phyloP scores from a whole-genome alignment of 1,140 invertebrate genomes.

The Ectropis grisescens region DNA sequence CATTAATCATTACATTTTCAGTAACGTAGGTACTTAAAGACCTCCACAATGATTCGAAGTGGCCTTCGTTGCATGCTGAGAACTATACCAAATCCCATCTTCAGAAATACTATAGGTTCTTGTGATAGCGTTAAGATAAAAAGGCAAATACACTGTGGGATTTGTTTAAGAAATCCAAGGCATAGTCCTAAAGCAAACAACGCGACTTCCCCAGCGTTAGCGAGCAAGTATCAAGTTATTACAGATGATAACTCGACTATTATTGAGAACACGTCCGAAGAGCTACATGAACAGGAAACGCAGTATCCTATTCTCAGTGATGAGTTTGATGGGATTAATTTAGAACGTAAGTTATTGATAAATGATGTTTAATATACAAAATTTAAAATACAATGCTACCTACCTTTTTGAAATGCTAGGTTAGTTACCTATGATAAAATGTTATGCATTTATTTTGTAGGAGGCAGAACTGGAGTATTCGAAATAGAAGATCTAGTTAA shows the following conservation, averaged over 20 bases:
- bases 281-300: conserved; percentile 56
- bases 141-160: conserved; percentile 44
- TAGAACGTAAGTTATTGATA: conserved; percentile 62
- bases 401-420: no score
- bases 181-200: conserved; percentile 56
- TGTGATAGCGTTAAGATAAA: conserved; percentile 10
- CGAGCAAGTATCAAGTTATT: conserved; percentile 72
- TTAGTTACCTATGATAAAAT: no score
- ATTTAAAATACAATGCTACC: no score
- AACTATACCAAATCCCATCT: no score
- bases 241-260: conserved; percentile 74
- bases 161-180: conserved; percentile 66
- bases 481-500: conserved; percentile 89
- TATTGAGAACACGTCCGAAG: conserved; percentile 78
- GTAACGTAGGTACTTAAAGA: no score
- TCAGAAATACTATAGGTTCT: conserved; percentile 4
- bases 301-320: conserved; percentile 53
- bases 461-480: conserved; percentile 84
- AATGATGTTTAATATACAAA: no score
- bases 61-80: no score
- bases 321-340: conserved; percentile 69
- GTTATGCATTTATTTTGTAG: conserved; percentile 60
- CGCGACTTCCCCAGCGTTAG: conserved; percentile 36
- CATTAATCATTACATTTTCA: no score
- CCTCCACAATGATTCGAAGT: no score